A percentile compares a stretch with the other conserved stretches of the same genome.
Evolutionary conservation across 2,888 invertebrate genomes (phyloP).

Genomic region (Gymnosoma rotundatum): DNA sequence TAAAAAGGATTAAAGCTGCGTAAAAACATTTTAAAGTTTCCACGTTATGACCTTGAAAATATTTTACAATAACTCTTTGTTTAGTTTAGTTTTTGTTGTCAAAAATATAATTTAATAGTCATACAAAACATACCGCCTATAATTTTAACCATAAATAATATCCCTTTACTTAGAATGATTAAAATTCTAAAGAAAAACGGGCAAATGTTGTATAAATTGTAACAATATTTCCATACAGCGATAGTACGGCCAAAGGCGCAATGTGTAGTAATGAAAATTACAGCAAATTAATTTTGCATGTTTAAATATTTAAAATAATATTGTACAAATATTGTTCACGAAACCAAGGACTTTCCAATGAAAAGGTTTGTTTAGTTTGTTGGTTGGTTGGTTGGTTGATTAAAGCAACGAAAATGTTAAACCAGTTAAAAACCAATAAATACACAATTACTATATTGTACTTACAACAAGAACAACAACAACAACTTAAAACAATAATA

Average conservation of each 20-base stretch:
- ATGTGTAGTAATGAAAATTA: slow-evolving; percentile 51
- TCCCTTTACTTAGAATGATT: slow-evolving; percentile 52
- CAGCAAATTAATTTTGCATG: slow-evolving; percentile 30
- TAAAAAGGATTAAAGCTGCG: slow-evolving; percentile 4
- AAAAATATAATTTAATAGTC: slow-evolving; percentile 33
- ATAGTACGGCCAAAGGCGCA: slow-evolving; percentile 7
- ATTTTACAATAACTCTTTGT: background rate
- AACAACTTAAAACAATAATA: slow-evolving; percentile 34
- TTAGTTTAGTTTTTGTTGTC: background rate
- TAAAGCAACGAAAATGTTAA: slow-evolving; percentile 29
- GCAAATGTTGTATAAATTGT: slow-evolving; percentile 19
- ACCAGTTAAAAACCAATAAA: slow-evolving; percentile 55
- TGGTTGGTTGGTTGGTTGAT: slow-evolving; percentile 23
- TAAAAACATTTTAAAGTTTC: slow-evolving; percentile 12
- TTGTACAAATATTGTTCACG: slow-evolving; percentile 25
- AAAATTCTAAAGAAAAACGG: slow-evolving; percentile 37
- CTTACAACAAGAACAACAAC: slow-evolving; percentile 1
- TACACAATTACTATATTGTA: background rate
- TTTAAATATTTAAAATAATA: slow-evolving; percentile 34
- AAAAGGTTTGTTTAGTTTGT: slow-evolving; percentile 16
- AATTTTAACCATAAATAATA: slow-evolving; percentile 54
- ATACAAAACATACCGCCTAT: slow-evolving; percentile 62
- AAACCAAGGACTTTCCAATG: slow-evolving; percentile 63
- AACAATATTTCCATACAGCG: slow-evolving; percentile 23
- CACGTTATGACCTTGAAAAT: background rate